Evolutionary conservation across 1,140 invertebrate species (phyloP), one percentile per base, ranked within the genome.

Genomic region (Zaprionus capensis): DNA sequence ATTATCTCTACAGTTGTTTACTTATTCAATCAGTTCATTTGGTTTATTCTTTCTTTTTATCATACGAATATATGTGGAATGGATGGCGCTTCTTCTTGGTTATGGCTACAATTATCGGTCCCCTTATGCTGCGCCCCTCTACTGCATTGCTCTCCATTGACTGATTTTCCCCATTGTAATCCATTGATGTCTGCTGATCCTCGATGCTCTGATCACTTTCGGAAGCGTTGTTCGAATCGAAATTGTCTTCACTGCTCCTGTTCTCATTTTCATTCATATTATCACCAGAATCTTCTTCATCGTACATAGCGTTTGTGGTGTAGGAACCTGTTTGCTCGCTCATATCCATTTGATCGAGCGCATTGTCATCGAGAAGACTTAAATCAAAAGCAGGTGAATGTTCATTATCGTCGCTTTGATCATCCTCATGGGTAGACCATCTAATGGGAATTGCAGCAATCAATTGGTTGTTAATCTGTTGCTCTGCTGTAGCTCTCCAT

Each of bases 321-420:
- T 75, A 74, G 6, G 56, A 5, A 3, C 49, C 15, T 2, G n/a
- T 9, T 20, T 28, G 17, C 20, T 55, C 66, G 4, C 64, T 74
- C 12, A 36, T 41, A 1, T 70, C 46, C 44, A 51, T 68, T 34
- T 49, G 36, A 80, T 67, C 93, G 92, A 49, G 11, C 7, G 15
- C 17, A 41, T 56, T 65, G 7, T 44, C 61, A 15, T 70, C 59
- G 17, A 44, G 22, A n/a, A 12, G 20, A 24, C 51, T 44, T 9
- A 44, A 26, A 11, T 59, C 53, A n/a, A 71, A n/a, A 0, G 26
- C 12, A 6, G 67, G 41, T 3, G 63, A 24, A 4, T 55, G 17
- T 17, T 36, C 58, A 5, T 9, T 28, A 9, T 63, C 61, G 4
- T 64, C 51, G 1, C 15, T 46, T 20, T 26, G 34, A 34, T 74